Evolutionary conservation across 2,888 invertebrate genomes (phyloP).

Genomic region (Masnerella sp.): DNA sequence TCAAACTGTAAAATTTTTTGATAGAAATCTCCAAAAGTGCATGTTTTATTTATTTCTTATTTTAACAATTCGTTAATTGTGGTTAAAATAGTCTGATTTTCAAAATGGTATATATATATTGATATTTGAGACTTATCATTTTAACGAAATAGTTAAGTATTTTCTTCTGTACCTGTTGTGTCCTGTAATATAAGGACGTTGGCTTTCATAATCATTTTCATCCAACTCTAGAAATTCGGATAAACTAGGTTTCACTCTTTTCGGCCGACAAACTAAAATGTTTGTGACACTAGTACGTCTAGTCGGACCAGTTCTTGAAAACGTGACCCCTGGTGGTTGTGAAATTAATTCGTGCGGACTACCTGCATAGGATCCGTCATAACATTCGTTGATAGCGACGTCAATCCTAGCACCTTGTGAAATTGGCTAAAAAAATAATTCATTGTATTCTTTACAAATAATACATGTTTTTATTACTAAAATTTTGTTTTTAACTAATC

Average conservation of each 20-base stretch:
- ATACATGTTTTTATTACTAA: slow-evolving; percentile 58
- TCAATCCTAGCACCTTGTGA: slow-evolving; percentile 92
- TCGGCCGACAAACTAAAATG: slow-evolving; percentile 87
- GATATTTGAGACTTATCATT: background rate
- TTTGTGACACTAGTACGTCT: slow-evolving; percentile 87
- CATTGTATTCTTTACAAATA: slow-evolving; percentile 3
- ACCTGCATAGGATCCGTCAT: slow-evolving; percentile 96
- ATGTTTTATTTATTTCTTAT: too few relatives aligned
- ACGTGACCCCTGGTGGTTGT: slow-evolving; percentile 84
- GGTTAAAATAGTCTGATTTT: too few relatives aligned
- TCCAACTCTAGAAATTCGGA: slow-evolving; percentile 94
- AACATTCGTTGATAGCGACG: slow-evolving; percentile 95
- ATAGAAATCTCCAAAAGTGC: too few relatives aligned
- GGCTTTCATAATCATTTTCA: slow-evolving; percentile 90
- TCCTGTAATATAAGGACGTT: slow-evolving; percentile 92
- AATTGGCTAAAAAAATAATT: slow-evolving; percentile 80
- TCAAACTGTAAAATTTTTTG: too few relatives aligned
- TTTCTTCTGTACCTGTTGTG: slow-evolving; percentile 84
- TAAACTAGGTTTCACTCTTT: slow-evolving; percentile 83
- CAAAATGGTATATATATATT: too few relatives aligned
- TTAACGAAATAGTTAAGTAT: background rate
- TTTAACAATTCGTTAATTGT: too few relatives aligned
- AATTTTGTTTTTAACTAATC: too few relatives aligned
- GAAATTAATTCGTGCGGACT: slow-evolving; percentile 93
- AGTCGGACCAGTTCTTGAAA: slow-evolving; percentile 85